Evolutionary conservation across 2,888 invertebrate species (phyloP).

Genomic region (Malthinus flaveolus): DNA sequence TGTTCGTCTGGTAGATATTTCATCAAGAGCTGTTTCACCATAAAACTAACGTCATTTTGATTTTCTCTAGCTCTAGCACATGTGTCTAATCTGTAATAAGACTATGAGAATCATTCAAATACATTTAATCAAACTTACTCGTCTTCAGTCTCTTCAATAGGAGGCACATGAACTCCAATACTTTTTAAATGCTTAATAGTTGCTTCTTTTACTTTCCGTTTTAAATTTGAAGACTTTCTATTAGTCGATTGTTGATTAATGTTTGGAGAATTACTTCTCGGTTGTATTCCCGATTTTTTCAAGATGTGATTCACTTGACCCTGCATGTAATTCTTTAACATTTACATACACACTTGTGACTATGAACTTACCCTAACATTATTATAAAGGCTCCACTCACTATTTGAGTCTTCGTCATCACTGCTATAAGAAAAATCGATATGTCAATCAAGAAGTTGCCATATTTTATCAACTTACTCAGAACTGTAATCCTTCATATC

Average conservation of each 20-base stretch:
- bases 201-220: conserved; percentile 49
- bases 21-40: conserved; percentile 60
- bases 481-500: conserved; percentile 57
- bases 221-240: conserved; percentile 31
- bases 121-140: no score
- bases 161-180: conserved; percentile 46
- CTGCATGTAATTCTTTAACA: conserved; percentile 34
- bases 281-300: conserved; percentile 47
- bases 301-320: conserved; percentile 61
- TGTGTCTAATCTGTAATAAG: no score
- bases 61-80: neutral
- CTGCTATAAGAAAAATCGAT: conserved; percentile 51
- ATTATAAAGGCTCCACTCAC: conserved; percentile 71
- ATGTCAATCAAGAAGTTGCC: conserved; percentile 7
- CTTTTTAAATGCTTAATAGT: conserved; percentile 50
- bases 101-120: no score
- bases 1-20: conserved; percentile 61
- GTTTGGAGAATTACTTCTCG: conserved; percentile 1
- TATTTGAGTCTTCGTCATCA: conserved; percentile 57
- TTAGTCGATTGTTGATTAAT: neutral
- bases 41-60: conserved; percentile 56
- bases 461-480: conserved; percentile 40
- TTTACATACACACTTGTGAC: no score
- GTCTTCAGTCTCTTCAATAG: conserved; percentile 35
- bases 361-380: conserved; percentile 48